phyloP scores from a whole-genome alignment of 2,797 vertebrate genomes.

The Acipenser oxyrinchus region DNA sequence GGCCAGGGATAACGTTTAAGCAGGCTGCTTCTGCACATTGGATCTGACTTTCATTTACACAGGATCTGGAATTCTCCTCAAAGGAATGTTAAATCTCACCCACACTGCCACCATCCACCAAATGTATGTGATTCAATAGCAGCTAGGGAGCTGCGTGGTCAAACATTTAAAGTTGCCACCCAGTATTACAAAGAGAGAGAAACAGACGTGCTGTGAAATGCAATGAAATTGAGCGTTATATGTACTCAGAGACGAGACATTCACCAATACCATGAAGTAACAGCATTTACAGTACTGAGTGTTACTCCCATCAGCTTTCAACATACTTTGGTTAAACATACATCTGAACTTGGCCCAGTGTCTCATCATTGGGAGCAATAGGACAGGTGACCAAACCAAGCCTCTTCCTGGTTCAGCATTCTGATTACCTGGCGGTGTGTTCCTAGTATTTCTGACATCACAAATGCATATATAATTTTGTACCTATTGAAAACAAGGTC shows the following conservation, averaged over 20 bases:
- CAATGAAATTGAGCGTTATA: background rate
- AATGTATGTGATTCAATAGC: background rate
- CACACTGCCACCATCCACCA: too few species aligned
- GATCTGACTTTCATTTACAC: conserved; percentile 25
- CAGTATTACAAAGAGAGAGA: background rate
- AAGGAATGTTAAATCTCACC: background rate
- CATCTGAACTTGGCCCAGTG: background rate
- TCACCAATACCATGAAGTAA: background rate
- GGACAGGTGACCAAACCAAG: background rate
- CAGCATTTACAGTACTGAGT: background rate
- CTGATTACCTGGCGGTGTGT: too few species aligned
- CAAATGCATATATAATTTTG: too few species aligned
- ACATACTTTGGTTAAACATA: background rate
- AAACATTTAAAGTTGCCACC: background rate
- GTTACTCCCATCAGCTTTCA: background rate
- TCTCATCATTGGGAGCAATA: background rate
- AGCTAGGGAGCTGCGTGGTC: background rate
- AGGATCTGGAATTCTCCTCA: conserved; percentile 18
- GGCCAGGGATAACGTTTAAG: conserved; percentile 48
- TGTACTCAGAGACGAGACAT: background rate
- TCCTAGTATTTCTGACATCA: too few species aligned
- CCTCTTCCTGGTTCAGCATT: too few species aligned
- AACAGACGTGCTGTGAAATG: background rate
- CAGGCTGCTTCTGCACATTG: conserved; percentile 8
- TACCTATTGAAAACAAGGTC: too few species aligned